Base-by-base conservation (phyloP, 2,113 vertebrate genomes). In the Callocephalon fimbriatum region DNA sequence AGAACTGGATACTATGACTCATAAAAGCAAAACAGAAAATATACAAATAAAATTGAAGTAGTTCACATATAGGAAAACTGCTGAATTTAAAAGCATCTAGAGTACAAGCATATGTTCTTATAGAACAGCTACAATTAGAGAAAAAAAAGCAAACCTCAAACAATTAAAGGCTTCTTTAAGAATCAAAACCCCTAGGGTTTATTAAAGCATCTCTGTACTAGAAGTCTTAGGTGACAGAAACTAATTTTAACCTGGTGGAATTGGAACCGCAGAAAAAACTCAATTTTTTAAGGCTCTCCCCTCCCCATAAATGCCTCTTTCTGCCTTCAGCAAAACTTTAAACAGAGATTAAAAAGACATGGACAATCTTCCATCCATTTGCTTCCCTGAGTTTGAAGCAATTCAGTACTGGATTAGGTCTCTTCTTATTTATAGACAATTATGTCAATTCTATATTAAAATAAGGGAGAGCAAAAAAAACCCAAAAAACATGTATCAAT, bases 21-120 rank as follows among this genome's bases (percentile, higher is more conserved):
- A 78, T 81, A 84, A 93, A 90, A 94, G 72, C 19, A 42, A 88
- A 90, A 86, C 40, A 66, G 40, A 88, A 94, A 94, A 91, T 13
- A 68, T 44, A 91, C 68, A 73, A 94, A 94, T 71, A 79, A 75
- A 89, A n/a, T 16, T 73, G 31, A 91, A 92, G 42, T 26, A 26
- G n/a, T 70, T 91, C 35, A 78, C 61, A 84, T 81, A 92, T 84
- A 93, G 27, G 65, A 74, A 88, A 95, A 74, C 14, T 27, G 47
- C 27, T 59, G 54, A 88, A 84, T 86, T 94, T 86, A 78, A 95
- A 95, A 88, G 66, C 42, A 86, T 6, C 35, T 73, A 25, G 38
- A 90, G 44, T 44, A 84, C 44, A 72, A 86, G 47, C 5, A 18
- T 59, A 71, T 27, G 44, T 79, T 86, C 15, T 56, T 47, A 48